Base-by-base conservation (phyloP, 2,888 invertebrate species). In the Eristalinus sepulchralis region DNA sequence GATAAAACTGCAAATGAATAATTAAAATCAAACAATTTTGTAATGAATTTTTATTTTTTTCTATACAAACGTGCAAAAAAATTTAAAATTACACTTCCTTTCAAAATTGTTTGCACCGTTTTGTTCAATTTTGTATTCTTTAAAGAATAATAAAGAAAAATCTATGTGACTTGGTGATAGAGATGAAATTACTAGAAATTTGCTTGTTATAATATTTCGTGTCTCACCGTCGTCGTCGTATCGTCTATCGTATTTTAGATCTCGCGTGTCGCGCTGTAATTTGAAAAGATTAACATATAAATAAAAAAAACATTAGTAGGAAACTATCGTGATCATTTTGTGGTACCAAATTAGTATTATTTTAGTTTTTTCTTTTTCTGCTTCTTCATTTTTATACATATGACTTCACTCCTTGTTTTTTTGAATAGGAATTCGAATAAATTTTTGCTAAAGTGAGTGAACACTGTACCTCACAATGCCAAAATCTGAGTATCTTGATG, bases 11-110 rank as follows among this genome's bases (percentile, higher is more conserved):
- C 6, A 47, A 47, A 47, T 47, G n/a, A 86, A 77, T 88, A 90
- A 90, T 88, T 88, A 88, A 78, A 89, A 90, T 89, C 89, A 89
- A 90, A 89, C 89, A 90, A 89, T 82, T 86, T 88, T 88, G 78
- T 88, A 80, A 64, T 55, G 27, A 22, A 68, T 82, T 82, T 88
- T 88, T 77, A 83, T 67, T 47, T 55, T 72, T 77, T 80, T 73
- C 67, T 89, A 88, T 55, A 62, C 36, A 77, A 71, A 83, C 72
- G 73, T 47, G 70, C 82, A 80, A 80, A 72, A 20, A 57, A 72
- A 75, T 62, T 47, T 34, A 68, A 67, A 59, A 24, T 47, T 34
- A 11, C 11, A 64, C 60, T 71, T 67, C 27, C 67, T 70, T 73
- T 73, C 82, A 70, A 63, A 13, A 63, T 63, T 72, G 57, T 68